phyloP scores from a whole-genome alignment of 2,888 invertebrate species.

The Platycheirus rosarum region DNA sequence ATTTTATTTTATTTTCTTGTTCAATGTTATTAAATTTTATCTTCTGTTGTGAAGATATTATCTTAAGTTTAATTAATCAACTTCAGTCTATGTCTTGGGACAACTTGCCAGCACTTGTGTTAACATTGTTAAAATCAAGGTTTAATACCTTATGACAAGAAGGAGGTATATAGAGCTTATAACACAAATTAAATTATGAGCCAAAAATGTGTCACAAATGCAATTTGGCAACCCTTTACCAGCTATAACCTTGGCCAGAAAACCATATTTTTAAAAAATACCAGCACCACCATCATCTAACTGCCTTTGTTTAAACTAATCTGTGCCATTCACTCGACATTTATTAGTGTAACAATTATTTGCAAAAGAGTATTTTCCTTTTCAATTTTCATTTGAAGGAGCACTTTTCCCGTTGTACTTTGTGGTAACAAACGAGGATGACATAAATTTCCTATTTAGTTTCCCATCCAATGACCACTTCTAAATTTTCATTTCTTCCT shows the following conservation, averaged over 20 bases:
- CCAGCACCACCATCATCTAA: background rate
- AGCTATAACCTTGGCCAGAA: background rate
- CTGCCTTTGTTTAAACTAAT: constrained; percentile 18
- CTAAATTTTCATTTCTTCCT: constrained; percentile 53
- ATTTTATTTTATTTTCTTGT: too few relatives aligned
- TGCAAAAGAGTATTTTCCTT: constrained; percentile 17
- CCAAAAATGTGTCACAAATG: too few relatives aligned
- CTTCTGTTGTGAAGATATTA: too few relatives aligned
- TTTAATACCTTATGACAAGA: too few relatives aligned
- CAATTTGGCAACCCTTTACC: too few relatives aligned
- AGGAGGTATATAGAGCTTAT: too few relatives aligned
- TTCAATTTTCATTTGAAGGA: constrained; percentile 27
- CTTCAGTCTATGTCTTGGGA: too few relatives aligned
- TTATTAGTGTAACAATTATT: constrained; percentile 43
- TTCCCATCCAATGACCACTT: constrained; percentile 33
- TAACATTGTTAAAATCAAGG: too few relatives aligned
- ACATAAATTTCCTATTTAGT: constrained; percentile 36
- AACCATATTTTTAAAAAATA: background rate
- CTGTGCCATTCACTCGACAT: constrained; percentile 7
- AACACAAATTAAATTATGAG: too few relatives aligned
- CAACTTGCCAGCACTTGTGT: too few relatives aligned
- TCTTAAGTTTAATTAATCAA: too few relatives aligned
- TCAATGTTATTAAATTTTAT: too few relatives aligned
- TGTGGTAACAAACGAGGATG: constrained; percentile 28
- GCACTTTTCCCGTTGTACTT: constrained; percentile 14